Evolutionary conservation across 2,888 invertebrate genomes (phyloP), one percentile per base, ranked within the genome.

Genomic region (Tetramorium bicarinatum): DNA sequence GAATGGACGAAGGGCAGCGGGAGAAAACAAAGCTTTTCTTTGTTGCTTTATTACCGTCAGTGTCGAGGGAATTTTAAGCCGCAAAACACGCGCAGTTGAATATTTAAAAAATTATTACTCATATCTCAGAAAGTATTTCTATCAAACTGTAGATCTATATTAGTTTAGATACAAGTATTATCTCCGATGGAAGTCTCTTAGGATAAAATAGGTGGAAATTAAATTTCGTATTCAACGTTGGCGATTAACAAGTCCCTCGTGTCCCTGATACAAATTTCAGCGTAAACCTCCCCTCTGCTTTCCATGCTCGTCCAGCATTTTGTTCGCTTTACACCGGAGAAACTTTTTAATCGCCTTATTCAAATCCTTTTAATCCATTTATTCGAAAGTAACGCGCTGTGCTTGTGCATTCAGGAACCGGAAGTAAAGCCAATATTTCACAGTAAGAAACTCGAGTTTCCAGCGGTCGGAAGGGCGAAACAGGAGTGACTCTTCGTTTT

Each of bases 261-360:
- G 59, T 72, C 9, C n/a, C 34, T 59, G 74, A 72, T 47, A 47
- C 18, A 72, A 79, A 72, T 72, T 56, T 47, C 6, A 71, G 29
- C 59, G 56, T 56, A 72, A 72, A 71, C 59, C 71, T 8, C n/a
- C 44, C 77, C 34, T 44, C 74, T 13, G 47, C 59, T 72, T 72
- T 59, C n/a, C 79, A 59, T 21, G 44, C 44, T 56, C 21, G 18
- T 4, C 25, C 52, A 69, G 54, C 34, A 54, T 79, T 79, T 79
- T 79, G 72, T 79, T 59, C 79, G 79, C 74, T 59, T 72, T 71
- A 79, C 56, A 59, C 38, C 59, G 74, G 25, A 47, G 25, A 72
- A 79, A 79, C 79, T 79, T 72, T 79, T 79, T 79, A 79, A 79
- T 79, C 79, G 79, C 47, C 79, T 79, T 79, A 79, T 79, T 79